Conservation (phyloP, 2,797 vertebrate species). For the Centropyge bicolor region DNA sequence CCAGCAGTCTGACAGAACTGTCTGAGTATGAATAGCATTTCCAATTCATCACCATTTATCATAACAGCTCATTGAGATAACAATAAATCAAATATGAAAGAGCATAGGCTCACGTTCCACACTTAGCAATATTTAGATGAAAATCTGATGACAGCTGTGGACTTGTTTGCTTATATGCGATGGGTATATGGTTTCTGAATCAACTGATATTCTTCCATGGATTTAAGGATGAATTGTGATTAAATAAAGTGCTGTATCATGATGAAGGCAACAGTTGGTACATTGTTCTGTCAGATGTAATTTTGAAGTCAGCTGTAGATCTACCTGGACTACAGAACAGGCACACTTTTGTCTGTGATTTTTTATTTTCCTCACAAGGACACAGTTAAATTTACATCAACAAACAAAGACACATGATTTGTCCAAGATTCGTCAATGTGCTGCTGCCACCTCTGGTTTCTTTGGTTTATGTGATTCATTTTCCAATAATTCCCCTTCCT, state of each 20-base stretch:
- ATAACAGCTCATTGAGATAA: neutral
- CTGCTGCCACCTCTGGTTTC: neutral
- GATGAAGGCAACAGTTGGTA: neutral
- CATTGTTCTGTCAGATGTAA: neutral
- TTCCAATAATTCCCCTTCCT: conserved; percentile 6
- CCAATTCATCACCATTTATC: neutral
- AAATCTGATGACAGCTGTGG: neutral
- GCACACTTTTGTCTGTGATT: too few relatives aligned
- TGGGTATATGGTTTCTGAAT: too few relatives aligned
- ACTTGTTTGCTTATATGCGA: neutral
- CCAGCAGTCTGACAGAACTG: neutral
- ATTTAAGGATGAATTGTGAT: too few relatives aligned
- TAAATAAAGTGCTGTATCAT: too few relatives aligned
- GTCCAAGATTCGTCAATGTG: neutral
- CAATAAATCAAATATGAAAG: neutral
- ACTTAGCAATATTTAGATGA: neutral
- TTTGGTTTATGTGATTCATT: conserved; percentile 5
- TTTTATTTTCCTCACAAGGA: too few relatives aligned
- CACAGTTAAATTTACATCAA: neutral
- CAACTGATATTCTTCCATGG: too few relatives aligned
- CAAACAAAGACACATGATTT: neutral
- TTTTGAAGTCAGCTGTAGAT: too few relatives aligned
- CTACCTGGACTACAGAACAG: too few relatives aligned
- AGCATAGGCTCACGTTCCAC: neutral
- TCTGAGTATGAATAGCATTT: neutral